Evolutionary conservation across 2,888 invertebrate genomes (phyloP).

Genomic region (Sepiola atlantica): DNA sequence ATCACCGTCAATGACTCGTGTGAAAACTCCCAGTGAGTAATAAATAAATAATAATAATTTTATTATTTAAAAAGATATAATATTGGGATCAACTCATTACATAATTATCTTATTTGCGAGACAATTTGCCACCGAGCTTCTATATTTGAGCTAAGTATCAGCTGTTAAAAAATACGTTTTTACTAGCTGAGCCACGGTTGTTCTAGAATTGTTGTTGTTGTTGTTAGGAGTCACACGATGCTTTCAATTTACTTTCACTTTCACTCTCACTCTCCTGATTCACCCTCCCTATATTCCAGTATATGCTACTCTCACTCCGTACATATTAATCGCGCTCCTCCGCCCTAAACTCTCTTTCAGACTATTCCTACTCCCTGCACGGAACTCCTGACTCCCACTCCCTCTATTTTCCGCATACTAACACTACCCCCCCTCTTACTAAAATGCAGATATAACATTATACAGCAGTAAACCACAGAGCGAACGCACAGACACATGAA

Average conservation of each 20-base stretch:
- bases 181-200: neutral
- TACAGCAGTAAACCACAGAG: neutral
- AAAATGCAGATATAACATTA: neutral
- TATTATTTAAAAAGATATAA: too few relatives aligned
- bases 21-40: too few relatives aligned
- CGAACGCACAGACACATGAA: neutral
- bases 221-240: neutral
- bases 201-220: neutral
- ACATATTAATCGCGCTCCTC: neutral
- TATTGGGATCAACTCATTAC: too few relatives aligned
- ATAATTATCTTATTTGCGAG: neutral
- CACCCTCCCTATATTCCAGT: neutral
- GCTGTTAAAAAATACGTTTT: neutral
- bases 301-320: neutral
- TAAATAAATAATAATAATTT: too few relatives aligned
- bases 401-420: neutral
- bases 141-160: neutral
- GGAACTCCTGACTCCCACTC: too few relatives aligned
- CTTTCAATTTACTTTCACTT: neutral
- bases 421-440: neutral
- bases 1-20: too few relatives aligned
- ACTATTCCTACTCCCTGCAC: slow-evolving; percentile 32
- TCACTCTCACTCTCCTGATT: neutral
- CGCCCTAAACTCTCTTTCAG: neutral
- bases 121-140: neutral